Conservation (phyloP, 2,113 vertebrate species). For the Pseudopipra pipra region DNA sequence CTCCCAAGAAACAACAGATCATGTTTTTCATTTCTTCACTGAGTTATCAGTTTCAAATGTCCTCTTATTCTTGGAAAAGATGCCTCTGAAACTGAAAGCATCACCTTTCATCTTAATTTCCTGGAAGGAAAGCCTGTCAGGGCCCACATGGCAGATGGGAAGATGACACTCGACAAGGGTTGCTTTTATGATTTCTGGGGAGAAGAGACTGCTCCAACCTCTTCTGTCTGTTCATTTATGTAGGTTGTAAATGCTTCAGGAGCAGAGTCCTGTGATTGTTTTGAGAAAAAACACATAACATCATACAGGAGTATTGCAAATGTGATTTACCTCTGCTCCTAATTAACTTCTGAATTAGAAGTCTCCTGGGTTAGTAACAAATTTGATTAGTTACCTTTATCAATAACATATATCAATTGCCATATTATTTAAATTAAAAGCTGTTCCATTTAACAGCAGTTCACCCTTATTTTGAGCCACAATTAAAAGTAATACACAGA, state of each 20-base stretch:
- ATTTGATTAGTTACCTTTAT: background rate
- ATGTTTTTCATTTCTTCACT: background rate
- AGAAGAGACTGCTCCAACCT: background rate
- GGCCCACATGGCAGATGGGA: background rate
- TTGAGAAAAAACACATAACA: background rate
- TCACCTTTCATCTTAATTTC: background rate
- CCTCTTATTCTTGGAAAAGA: background rate
- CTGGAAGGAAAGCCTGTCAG: background rate
- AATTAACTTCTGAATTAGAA: background rate
- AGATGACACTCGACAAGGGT: background rate
- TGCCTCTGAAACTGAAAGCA: background rate
- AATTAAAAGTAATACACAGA: background rate
- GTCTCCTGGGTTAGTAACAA: background rate
- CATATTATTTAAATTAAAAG: background rate
- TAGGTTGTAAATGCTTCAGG: background rate
- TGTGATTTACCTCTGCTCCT: background rate
- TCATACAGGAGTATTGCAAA: background rate
- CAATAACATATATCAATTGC: background rate
- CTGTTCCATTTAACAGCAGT: background rate
- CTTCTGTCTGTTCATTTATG: background rate
- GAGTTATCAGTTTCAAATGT: background rate
- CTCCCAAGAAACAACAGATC: background rate
- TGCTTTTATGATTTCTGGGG: background rate
- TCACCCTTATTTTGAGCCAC: background rate
- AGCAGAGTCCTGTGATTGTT: background rate